These are phyloP conservation scores for Phortica magna DNA, from an alignment of 2,888 invertebrate genomes.

Conservation along the genomic window DNA sequence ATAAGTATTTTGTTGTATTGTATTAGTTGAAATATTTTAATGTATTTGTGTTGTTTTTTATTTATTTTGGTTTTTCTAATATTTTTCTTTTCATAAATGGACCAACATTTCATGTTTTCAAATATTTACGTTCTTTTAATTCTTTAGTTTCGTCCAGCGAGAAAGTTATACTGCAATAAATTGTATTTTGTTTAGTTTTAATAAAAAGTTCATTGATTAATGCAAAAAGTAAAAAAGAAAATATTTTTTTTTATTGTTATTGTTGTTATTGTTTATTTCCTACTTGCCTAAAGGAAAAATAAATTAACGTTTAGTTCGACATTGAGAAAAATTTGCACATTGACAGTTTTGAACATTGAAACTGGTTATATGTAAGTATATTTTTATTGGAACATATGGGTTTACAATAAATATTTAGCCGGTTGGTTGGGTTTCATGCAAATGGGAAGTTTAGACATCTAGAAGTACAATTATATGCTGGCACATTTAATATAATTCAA, in stretches of 20 bases:
- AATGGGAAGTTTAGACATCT: constrained; percentile 47
- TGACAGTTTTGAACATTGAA: not conserved
- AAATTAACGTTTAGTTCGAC: not conserved
- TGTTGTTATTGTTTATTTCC: not conserved
- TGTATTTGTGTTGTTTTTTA: constrained; percentile 59
- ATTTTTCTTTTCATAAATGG: constrained; percentile 54
- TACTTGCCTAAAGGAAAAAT: too few species aligned
- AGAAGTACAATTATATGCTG: constrained; percentile 27
- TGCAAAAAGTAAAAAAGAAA: not conserved
- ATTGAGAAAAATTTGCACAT: constrained; percentile 19
- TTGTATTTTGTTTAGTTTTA: constrained; percentile 62
- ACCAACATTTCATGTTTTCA: constrained; percentile 57
- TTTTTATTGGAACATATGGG: too few species aligned
- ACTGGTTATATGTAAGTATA: too few species aligned
- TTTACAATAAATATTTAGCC: too few species aligned
- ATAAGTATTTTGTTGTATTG: not conserved
- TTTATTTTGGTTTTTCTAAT: too few species aligned
- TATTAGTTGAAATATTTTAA: constrained; percentile 3
- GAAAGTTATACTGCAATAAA: constrained; percentile 83
- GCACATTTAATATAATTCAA: not conserved
- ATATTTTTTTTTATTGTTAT: constrained; percentile 1
- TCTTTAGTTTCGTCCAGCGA: constrained; percentile 82
- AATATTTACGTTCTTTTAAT: constrained; percentile 46
- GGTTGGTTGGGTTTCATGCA: constrained; percentile 26
- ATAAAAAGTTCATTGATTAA: not conserved